Base-by-base conservation (phyloP, 1,140 invertebrate species). In the Archivesica marissinica region DNA sequence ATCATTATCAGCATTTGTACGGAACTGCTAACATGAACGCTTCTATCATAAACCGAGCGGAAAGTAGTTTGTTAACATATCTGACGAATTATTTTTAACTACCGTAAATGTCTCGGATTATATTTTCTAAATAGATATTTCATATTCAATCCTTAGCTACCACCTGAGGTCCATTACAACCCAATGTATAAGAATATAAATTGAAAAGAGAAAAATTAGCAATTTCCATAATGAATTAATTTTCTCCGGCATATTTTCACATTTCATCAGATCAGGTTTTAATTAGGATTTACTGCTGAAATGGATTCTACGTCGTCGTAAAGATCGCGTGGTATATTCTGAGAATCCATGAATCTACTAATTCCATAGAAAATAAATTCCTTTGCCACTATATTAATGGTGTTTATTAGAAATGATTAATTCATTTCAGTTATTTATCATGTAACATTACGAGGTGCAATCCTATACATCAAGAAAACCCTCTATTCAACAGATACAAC, bases 81-180 rank as follows among this genome's bases (percentile, higher is more conserved):
- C 4, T 52, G 17, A n/a, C 17, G 6, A 7, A n/a, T 52, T 17
- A 52, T 52, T 4, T n/a, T 52, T 3, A 11, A 52, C 4, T 11
- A 52, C 23, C 17, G 23, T 52, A 52, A 7, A n/a, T 52, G 17
- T n/a, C 2, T 7, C 17, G 23, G 50, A 52, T 7, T 52, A 4
- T 52, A 52, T 52, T 52, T 20, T 52, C 50, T 20, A n/a, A n/a
- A n/a, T 7, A 59, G 30, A 64, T 13, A 64, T 64, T 64, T n/a
- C n/a, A 25, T 64, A 35, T 64, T 64, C 59, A 64, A 52, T 64
- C n/a, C 38, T 30, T 33, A 64, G 20, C 4, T 64, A 33, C 59
- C 59, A 64, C 59, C 59, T 64, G 59, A 64, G 59, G 15, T 64
- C 59, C 28, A 64, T 2, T 64, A 20, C 59, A 35, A 33, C 38